phyloP scores from a whole-genome alignment of 2,113 vertebrate species.

The Eurystomus gularis region DNA sequence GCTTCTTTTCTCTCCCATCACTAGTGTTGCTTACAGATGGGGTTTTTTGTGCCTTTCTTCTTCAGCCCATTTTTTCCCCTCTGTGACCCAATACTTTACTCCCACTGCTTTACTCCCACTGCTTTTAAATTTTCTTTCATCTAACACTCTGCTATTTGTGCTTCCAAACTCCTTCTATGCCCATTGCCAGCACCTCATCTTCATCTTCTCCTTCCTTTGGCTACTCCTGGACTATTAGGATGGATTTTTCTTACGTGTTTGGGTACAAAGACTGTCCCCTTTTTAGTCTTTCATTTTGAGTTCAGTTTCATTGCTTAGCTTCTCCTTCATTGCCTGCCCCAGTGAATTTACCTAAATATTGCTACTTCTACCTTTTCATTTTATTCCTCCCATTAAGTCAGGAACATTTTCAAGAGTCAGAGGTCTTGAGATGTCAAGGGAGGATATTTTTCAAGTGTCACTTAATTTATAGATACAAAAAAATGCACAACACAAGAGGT shows the following conservation, averaged over 20 bases:
- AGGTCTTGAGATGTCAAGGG: neutral
- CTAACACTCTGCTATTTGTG: neutral
- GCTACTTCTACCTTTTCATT: neutral
- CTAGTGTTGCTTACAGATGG: constrained; percentile 70
- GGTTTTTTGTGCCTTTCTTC: constrained; percentile 56
- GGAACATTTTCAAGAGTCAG: neutral
- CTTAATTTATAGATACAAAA: neutral
- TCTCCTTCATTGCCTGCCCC: neutral
- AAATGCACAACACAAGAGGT: neutral
- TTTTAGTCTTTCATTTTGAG: neutral
- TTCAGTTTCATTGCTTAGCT: neutral
- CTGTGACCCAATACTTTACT: constrained; percentile 37
- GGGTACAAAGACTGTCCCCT: neutral
- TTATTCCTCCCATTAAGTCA: neutral
- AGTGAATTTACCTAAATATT: neutral
- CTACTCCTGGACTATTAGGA: neutral
- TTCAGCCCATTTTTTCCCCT: constrained; percentile 50
- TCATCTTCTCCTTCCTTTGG: constrained; percentile 10
- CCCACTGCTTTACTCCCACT: constrained; percentile 34
- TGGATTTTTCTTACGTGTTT: constrained; percentile 12
- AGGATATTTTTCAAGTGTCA: neutral
- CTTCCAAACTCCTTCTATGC: constrained; percentile 43
- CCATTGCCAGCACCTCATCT: constrained; percentile 21
- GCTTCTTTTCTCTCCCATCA: constrained; percentile 57
- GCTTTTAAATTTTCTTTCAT: constrained; percentile 43